These are phyloP conservation scores for Catharus bicknelli DNA, from an alignment of 2,113 vertebrate species.

Conservation along the genomic window DNA sequence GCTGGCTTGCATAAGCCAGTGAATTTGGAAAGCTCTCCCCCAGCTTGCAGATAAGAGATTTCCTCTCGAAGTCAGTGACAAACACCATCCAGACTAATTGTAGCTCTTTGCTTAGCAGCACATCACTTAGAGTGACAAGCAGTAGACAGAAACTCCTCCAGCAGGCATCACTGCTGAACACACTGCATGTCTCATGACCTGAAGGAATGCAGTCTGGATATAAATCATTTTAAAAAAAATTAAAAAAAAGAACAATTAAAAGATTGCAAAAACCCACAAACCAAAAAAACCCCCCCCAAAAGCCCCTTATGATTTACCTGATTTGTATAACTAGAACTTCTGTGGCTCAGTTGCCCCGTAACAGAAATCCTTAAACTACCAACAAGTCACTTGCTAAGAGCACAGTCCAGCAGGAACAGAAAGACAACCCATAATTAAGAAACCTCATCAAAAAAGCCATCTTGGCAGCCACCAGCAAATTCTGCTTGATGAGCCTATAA, in stretches of 20 bases:
- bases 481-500: background rate
- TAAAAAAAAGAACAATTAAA: background rate
- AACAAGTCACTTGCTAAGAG: background rate
- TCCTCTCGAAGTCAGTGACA: background rate
- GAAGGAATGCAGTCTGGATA: background rate
- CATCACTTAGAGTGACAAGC: slow-evolving; percentile 36
- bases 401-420: background rate
- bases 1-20: background rate
- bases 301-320: background rate
- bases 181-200: background rate
- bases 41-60: slow-evolving; percentile 39
- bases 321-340: background rate
- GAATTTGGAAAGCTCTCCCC: slow-evolving; percentile 48
- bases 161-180: slow-evolving; percentile 4
- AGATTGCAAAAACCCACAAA: background rate
- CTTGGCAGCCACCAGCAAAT: slow-evolving; percentile 16
- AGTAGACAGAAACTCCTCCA: slow-evolving; percentile 13
- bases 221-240: background rate
- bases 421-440: background rate
- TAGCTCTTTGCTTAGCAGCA: slow-evolving; percentile 14
- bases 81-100: slow-evolving; percentile 2
- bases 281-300: background rate
- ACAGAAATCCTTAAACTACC: background rate
- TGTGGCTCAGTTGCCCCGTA: background rate
- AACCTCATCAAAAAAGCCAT: slow-evolving; percentile 4